These are phyloP conservation scores for Pempheris klunzingeri DNA, from an alignment of 2,797 vertebrate genomes.

Conservation along the genomic window DNA sequence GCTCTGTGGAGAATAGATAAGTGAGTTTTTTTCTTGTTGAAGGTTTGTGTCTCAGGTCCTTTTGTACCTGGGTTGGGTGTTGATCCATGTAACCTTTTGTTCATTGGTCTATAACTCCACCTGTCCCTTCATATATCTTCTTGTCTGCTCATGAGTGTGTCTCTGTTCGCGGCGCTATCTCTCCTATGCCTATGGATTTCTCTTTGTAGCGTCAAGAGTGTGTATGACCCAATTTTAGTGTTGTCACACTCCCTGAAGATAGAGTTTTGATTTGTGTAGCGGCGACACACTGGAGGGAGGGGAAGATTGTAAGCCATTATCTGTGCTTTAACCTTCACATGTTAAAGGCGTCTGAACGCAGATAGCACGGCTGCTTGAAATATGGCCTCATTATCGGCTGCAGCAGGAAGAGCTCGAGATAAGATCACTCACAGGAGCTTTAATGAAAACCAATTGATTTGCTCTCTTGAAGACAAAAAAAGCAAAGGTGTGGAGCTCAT, in stretches of 20 bases:
- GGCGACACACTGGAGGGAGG: constrained; percentile 51
- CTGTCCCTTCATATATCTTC: constrained; percentile 21
- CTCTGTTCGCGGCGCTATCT: constrained; percentile 55
- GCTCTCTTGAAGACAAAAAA: constrained; percentile 60
- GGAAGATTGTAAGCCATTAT: constrained; percentile 68
- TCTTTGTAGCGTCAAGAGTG: constrained; percentile 44
- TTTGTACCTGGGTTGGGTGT: neutral
- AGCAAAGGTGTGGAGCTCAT: constrained; percentile 39
- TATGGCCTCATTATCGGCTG: constrained; percentile 81
- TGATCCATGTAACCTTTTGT: neutral
- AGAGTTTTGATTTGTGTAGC: constrained; percentile 76
- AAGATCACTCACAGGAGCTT: constrained; percentile 73
- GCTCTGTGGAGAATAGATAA: neutral
- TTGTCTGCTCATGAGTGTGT: constrained; percentile 12
- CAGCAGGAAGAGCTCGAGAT: constrained; percentile 63
- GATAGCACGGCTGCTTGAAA: constrained; percentile 75
- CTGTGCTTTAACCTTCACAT: constrained; percentile 82
- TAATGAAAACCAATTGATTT: constrained; percentile 84
- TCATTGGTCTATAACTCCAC: constrained; percentile 5
- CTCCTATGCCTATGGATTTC: constrained; percentile 21
- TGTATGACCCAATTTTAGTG: constrained; percentile 73
- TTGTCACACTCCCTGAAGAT: constrained; percentile 70
- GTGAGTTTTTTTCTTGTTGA: neutral
- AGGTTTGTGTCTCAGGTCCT: constrained; percentile 12
- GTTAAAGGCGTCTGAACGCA: constrained; percentile 71